Evolutionary conservation across 1,140 invertebrate genomes (phyloP), one percentile per base, ranked within the genome.

Genomic region (Aplysia californica): DNA sequence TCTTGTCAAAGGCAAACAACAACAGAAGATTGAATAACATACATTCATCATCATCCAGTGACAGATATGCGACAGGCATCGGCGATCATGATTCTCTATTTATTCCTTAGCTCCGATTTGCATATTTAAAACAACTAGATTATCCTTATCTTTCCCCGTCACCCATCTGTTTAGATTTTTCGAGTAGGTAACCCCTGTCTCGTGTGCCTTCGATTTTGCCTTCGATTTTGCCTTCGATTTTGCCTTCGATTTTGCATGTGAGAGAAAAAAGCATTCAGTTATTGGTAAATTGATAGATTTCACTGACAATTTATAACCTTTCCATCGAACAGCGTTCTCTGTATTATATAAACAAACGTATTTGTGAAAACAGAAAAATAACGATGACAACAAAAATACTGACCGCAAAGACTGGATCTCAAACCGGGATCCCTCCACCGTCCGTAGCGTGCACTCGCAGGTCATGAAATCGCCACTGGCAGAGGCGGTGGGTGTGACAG

Each of bases 371-470:
- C 44, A 15, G 44, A n/a, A n/a, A 50, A n/a, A 50, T 10, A 15
- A 50, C n/a, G 44, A n/a, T 10, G 23, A 20, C 29, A 6, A 61
- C 10, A 61, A 29, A 29, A 6, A 35, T 3, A 61, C 58, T 31
- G 5, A 73, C 72, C 72, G 64, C 36, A 75, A 15, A 38, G 44
- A 65, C 38, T 75, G 59, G 23, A 75, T 4, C n/a, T 65, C 59
- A 10, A 75, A 31, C 6, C 23, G n/a, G n/a, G 72, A 41, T 35
- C 35, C 61, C 0, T 36, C 4, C 15, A 31, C 1, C 5, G 38
- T 41, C 18, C 72, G 59, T 2, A 75, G 38, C 0, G 41, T 75
- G 41, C 72, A 75, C 55, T 75, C 72, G n/a, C 72, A 75, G 10
- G 70, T 39, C 2, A 39, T 3, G 3, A 61, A 39, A 23, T 72